Evolutionary conservation across 2,113 vertebrate species (phyloP).

Genomic region (Rhinoderma darwinii): DNA sequence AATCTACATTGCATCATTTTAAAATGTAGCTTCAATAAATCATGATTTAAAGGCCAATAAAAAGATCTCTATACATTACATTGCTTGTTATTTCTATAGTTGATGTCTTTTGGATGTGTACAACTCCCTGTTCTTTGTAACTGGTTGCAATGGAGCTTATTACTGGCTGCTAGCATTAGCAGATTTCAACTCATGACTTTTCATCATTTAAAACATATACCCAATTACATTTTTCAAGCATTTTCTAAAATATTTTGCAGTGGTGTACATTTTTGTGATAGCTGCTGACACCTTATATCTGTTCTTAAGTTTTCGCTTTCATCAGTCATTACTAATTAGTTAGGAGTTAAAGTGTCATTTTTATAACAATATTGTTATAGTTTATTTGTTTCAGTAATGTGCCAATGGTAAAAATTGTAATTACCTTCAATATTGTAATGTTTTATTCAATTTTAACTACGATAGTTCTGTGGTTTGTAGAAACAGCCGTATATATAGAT

Average conservation of each 20-base stretch:
- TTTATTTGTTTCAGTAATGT: neutral
- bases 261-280: neutral
- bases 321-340: neutral
- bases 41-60: constrained; percentile 1
- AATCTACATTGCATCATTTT: constrained; percentile 9
- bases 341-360: neutral
- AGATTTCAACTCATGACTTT: constrained; percentile 9
- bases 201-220: neutral
- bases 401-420: neutral
- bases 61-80: neutral
- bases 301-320: neutral
- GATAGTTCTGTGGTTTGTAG: neutral
- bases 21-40: neutral
- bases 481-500: neutral
- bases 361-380: neutral
- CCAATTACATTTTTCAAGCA: neutral
- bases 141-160: constrained; percentile 23
- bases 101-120: constrained; percentile 4
- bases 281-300: neutral
- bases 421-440: neutral
- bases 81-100: constrained; percentile 12
- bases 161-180: constrained; percentile 13
- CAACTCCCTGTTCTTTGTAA: constrained; percentile 1
- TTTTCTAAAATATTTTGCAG: neutral
- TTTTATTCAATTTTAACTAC: constrained; percentile 9